These are phyloP conservation scores for Ambastaia sidthimunki DNA, from an alignment of 2,797 vertebrate species.

Conservation along the genomic window DNA sequence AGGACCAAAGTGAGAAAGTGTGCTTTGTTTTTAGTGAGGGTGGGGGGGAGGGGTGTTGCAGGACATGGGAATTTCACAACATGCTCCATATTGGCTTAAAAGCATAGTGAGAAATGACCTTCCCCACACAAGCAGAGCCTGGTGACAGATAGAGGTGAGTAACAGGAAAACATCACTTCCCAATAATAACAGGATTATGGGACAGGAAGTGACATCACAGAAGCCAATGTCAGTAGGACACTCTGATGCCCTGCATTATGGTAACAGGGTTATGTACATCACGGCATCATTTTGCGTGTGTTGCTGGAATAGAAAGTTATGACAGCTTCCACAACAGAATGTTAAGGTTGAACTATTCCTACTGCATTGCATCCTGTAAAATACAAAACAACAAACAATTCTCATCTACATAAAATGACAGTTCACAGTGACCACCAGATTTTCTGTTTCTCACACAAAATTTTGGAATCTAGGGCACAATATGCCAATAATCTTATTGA, in stretches of 20 bases:
- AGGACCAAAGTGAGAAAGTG: conserved; percentile 20
- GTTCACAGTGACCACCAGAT: background rate
- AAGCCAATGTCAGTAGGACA: conserved; percentile 26
- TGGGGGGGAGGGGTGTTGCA: background rate
- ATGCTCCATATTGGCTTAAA: conserved; percentile 55
- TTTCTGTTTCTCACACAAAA: background rate
- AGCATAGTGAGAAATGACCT: conserved; percentile 60
- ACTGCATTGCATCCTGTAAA: conserved; percentile 1
- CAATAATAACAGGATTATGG: conserved; percentile 66
- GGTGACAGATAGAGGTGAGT: conserved; percentile 66
- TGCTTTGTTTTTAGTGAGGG: background rate
- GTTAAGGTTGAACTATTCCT: no score
- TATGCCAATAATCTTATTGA: no score
- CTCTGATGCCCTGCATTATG: conserved; percentile 61
- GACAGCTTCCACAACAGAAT: background rate
- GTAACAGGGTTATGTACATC: conserved; percentile 53
- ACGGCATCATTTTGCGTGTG: conserved; percentile 36
- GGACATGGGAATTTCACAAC: background rate
- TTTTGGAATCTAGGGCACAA: no score
- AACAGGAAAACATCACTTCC: conserved; percentile 63
- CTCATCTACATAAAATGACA: background rate
- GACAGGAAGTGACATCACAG: conserved; percentile 37
- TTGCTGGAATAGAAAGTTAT: conserved; percentile 37
- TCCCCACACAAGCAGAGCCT: conserved; percentile 53
- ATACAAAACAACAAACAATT: background rate